Evolutionary conservation across 2,797 vertebrate species (phyloP).

Genomic region (Sebastes cheni): DNA sequence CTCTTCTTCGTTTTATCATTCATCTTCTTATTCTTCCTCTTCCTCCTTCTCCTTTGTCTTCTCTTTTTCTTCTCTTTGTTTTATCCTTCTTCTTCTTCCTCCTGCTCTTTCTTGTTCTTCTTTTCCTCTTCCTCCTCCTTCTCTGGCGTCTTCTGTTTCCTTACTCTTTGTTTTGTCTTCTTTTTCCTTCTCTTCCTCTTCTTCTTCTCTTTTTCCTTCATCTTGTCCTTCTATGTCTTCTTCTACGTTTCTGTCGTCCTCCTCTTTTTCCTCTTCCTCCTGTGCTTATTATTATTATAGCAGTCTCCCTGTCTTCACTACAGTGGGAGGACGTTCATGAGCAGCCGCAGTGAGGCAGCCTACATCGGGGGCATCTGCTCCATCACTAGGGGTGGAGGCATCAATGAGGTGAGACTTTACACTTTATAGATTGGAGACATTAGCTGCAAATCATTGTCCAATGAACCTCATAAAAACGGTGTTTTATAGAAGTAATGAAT

Average conservation of each 20-base stretch:
- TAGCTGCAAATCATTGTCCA: neutral
- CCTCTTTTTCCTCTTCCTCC: neutral
- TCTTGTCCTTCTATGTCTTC: neutral
- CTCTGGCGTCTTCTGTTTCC: too few species aligned
- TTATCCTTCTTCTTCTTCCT: too few species aligned
- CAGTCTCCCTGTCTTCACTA: conserved; percentile 16
- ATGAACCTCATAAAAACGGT: neutral
- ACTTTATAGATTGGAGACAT: neutral
- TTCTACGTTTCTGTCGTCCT: neutral
- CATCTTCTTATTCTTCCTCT: neutral
- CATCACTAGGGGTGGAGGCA: conserved; percentile 85
- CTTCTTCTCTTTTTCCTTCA: neutral
- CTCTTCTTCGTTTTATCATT: neutral
- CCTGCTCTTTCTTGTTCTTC: neutral
- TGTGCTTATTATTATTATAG: neutral
- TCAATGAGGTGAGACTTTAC: conserved; percentile 89
- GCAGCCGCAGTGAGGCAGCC: conserved; percentile 91
- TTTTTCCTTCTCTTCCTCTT: neutral
- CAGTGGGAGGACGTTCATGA: conserved; percentile 93
- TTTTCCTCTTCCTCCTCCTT: too few species aligned
- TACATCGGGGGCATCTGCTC: conserved; percentile 96
- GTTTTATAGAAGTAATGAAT: neutral
- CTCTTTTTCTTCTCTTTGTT: neutral
- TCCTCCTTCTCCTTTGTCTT: too few species aligned
- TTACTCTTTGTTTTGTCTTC: too few species aligned